phyloP scores from a whole-genome alignment of 2,888 invertebrate species.

The Drosophila vallismaia region DNA sequence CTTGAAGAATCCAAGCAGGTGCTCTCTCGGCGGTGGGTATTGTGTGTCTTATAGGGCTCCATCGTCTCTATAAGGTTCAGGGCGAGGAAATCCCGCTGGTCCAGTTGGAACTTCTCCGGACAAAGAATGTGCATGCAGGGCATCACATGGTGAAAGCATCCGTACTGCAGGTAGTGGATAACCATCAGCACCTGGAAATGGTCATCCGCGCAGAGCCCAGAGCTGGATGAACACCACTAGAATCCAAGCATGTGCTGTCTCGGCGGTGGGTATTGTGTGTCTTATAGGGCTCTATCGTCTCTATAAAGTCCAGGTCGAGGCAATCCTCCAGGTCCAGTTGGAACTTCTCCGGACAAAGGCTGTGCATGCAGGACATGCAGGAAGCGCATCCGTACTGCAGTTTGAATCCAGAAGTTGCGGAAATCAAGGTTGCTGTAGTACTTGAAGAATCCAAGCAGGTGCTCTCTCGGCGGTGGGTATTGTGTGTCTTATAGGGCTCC shows the following conservation, averaged over 20 bases:
- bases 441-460: slow-evolving; percentile 92
- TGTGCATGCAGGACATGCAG: too few relatives aligned
- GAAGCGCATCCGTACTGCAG: slow-evolving; percentile 72
- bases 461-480: slow-evolving; percentile 88
- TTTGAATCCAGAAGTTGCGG: too few relatives aligned
- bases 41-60: slow-evolving; percentile 86
- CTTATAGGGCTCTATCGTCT: too few relatives aligned
- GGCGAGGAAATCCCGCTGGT: slow-evolving; percentile 85
- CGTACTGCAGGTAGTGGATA: slow-evolving; percentile 97
- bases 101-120: slow-evolving; percentile 87
- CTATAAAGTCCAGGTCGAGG: too few relatives aligned
- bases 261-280: too few relatives aligned
- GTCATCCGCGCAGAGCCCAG: slow-evolving; percentile 98
- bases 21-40: slow-evolving; percentile 88
- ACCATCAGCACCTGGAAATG: slow-evolving; percentile 98
- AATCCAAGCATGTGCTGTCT: background rate
- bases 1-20: slow-evolving; percentile 92
- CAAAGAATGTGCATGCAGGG: slow-evolving; percentile 86
- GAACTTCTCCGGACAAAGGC: too few relatives aligned
- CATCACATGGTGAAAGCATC: slow-evolving; percentile 84
- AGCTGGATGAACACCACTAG: slow-evolving; percentile 95
- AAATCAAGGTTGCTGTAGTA: slow-evolving; percentile 93
- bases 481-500: slow-evolving; percentile 86
- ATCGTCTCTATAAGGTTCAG: slow-evolving; percentile 88
- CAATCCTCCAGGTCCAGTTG: too few relatives aligned